Percentiles rank a stretch among this genome's conserved stretches.
Conservation (phyloP, 2,888 invertebrate genomes). For the Melipona bicolor region DNA sequence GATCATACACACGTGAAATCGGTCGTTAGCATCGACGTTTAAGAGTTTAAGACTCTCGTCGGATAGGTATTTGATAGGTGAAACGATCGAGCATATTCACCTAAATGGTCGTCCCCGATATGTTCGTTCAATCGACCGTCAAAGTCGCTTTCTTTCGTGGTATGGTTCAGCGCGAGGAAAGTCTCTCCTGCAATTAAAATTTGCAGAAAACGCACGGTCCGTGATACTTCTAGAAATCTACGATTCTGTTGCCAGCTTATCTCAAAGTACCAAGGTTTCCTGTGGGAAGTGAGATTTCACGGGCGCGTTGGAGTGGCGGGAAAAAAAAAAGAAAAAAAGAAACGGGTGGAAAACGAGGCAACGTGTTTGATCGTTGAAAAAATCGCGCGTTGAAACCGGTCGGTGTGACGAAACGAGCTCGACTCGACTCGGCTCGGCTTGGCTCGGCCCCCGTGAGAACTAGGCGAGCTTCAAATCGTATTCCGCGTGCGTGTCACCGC, state of each 20-base stretch:
- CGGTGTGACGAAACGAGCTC: slow-evolving; percentile 56
- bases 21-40: not conserved
- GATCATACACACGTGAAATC: not conserved
- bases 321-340: not conserved
- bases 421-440: not conserved
- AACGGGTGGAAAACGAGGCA: not conserved
- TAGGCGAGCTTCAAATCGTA: slow-evolving; percentile 60
- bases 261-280: too few species aligned
- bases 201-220: not conserved
- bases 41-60: not conserved
- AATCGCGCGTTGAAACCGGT: slow-evolving; percentile 31
- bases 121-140: not conserved
- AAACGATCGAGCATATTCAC: slow-evolving; percentile 4
- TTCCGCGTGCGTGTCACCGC: slow-evolving; percentile 45
- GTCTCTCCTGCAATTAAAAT: not conserved
- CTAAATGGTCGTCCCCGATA: slow-evolving; percentile 8
- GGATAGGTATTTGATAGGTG: not conserved
- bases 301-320: not conserved
- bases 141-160: slow-evolving; percentile 8
- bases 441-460: slow-evolving; percentile 61
- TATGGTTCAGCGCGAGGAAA: not conserved
- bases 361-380: slow-evolving; percentile 7
- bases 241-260: too few species aligned
- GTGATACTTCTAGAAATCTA: too few species aligned
- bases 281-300: not conserved